Percentiles rank a stretch among this genome's conserved stretches.
Conservation (phyloP, 2,888 invertebrate genomes). For the Oscheius sp. region DNA sequence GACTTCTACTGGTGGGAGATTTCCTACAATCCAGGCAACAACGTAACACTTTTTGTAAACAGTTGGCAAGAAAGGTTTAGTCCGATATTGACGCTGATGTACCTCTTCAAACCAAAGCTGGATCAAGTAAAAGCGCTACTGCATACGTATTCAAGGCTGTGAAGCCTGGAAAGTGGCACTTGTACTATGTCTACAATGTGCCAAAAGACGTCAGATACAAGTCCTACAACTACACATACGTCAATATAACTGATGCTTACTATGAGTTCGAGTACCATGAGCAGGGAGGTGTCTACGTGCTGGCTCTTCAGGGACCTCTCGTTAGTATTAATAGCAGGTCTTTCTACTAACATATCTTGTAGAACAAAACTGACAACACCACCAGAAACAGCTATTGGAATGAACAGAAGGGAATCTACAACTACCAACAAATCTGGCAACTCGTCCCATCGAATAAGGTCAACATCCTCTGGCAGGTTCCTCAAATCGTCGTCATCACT, state of each 20-base stretch:
- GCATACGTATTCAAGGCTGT: conserved; percentile 60
- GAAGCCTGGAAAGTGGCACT: conserved; percentile 67
- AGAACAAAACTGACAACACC: conserved; percentile 32
- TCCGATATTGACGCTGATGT: conserved; percentile 43
- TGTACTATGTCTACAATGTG: conserved; percentile 59
- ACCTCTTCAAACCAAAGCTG: neutral
- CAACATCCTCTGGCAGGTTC: conserved; percentile 75
- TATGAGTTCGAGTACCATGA: conserved; percentile 36
- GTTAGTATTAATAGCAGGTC: conserved; percentile 12
- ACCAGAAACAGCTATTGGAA: neutral
- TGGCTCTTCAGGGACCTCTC: conserved; percentile 46
- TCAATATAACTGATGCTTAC: conserved; percentile 36
- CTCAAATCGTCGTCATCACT: conserved; percentile 76
- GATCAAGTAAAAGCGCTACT: conserved; percentile 18
- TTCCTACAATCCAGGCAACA: conserved; percentile 42
- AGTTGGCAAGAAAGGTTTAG: conserved; percentile 1
- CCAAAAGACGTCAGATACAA: conserved; percentile 59
- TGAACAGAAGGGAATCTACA: neutral
- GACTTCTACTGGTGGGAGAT: conserved; percentile 69
- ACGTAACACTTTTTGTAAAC: conserved; percentile 3
- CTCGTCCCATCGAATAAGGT: conserved; percentile 63
- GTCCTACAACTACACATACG: conserved; percentile 44
- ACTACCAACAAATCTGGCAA: conserved; percentile 27
- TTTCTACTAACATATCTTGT: neutral
- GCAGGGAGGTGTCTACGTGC: conserved; percentile 69